Evolutionary conservation across 2,888 invertebrate species (phyloP).

Genomic region (Mesoligia furuncula): DNA sequence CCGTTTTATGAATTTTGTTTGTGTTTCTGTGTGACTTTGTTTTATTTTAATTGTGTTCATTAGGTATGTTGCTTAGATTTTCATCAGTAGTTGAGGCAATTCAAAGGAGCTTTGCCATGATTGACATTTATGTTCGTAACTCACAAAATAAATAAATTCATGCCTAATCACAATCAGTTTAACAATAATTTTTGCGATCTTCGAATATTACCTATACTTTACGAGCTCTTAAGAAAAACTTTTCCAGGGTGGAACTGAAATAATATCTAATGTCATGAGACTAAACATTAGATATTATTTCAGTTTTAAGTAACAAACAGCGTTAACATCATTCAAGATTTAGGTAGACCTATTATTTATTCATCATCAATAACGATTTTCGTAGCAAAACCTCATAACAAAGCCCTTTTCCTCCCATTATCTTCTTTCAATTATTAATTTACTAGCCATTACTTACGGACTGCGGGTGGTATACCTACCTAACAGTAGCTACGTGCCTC

Average conservation of each 20-base stretch:
- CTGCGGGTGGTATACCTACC: conserved; percentile 4
- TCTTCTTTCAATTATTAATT: conserved; percentile 35
- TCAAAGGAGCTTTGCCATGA: not conserved
- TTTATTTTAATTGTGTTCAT: not conserved
- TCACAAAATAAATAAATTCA: not conserved
- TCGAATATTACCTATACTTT: too few relatives aligned
- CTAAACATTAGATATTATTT: not conserved
- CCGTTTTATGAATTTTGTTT: not conserved
- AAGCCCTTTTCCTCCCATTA: not conserved
- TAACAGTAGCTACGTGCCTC: conserved; percentile 53
- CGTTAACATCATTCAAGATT: not conserved
- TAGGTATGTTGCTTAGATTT: not conserved
- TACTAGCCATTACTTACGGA: conserved; percentile 22
- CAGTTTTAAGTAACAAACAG: not conserved
- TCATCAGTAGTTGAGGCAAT: not conserved
- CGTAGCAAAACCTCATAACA: not conserved
- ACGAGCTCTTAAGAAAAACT: not conserved
- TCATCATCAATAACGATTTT: conserved; percentile 14
- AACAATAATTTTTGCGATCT: not conserved
- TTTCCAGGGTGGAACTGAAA: not conserved
- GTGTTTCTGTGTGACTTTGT: not conserved
- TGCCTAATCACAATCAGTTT: not conserved
- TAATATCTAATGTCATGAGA: too few relatives aligned
- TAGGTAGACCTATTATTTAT: not conserved
- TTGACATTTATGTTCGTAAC: not conserved